Base-by-base conservation (phyloP, 2,113 vertebrate genomes). In the Channa argus region DNA sequence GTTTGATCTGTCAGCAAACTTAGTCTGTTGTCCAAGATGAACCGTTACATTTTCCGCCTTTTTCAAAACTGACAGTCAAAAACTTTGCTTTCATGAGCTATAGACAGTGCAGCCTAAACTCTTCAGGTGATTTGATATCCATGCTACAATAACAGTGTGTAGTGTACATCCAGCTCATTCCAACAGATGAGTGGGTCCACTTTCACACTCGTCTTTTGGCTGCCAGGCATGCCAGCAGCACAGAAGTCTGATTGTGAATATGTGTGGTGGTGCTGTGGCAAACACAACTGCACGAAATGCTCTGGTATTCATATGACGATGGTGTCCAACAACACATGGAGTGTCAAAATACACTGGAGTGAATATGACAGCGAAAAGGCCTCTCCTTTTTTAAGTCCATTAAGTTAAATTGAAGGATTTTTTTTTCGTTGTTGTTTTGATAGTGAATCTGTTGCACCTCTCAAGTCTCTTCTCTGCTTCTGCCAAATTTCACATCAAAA, bases 321-420 rank as follows among this genome's bases (percentile, higher is more conserved):
- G 36, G 74, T 44, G 64, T 80, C 80, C 80, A 56, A 67, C 75
- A 76, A 84, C 81, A 78, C 71, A 76, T 62, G 44, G 68, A 77
- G 80, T 51, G 79, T 81, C 61, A 67, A 65, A 75, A 80, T 13
- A 80, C 76, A 81, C 65, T 0, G 61, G 68, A 77, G 82, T 76
- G 55, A 78, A 78, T 71, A 77, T 80, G 79, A 88, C 79, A 71
- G 85, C 75, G 80, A 89, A 86, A 91, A 91, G 88, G 86, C 90
- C 87, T 87, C 85, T 84, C 80, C 83, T 70, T 77, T 86, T 71
- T 53, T 10, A 73, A 85, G 76, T 83, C 65, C 54, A 74, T 58
- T 62, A 69, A 78, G 62, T 83, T 75, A 53, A 76, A 64, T 82
- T 77, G 45, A 69, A 71, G 72, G 11, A 13, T 72, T 80, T 63